phyloP scores from a whole-genome alignment of 2,888 invertebrate species.

The Polymixis lichenea region DNA sequence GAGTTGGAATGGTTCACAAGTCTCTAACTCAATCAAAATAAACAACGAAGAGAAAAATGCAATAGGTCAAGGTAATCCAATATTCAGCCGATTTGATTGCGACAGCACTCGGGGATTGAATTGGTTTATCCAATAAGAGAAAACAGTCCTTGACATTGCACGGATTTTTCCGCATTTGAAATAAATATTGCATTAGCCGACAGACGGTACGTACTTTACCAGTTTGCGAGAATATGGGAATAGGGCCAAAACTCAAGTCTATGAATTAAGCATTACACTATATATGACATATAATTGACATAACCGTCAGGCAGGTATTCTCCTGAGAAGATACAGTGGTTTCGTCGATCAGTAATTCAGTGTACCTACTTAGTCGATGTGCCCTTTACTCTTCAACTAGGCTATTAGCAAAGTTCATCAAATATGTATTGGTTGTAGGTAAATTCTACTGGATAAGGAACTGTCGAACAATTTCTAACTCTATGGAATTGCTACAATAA shows the following conservation, averaged over 20 bases:
- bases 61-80: slow-evolving; percentile 60
- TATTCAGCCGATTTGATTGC: slow-evolving; percentile 44
- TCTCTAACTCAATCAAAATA: slow-evolving; percentile 28
- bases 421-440: no score
- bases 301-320: not conserved
- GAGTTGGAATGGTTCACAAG: not conserved
- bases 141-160: slow-evolving; percentile 51
- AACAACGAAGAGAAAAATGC: slow-evolving; percentile 36
- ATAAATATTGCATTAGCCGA: slow-evolving; percentile 34
- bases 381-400: not conserved
- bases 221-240: slow-evolving; percentile 14
- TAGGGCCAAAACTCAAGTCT: slow-evolving; percentile 1
- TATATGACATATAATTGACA: not conserved
- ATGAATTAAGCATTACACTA: slow-evolving; percentile 32
- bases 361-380: not conserved
- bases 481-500: not conserved
- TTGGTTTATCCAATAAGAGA: slow-evolving; percentile 59
- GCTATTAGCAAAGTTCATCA: not conserved
- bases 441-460: not conserved
- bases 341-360: slow-evolving; percentile 22
- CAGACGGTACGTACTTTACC: not conserved
- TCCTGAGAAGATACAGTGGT: not conserved
- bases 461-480: not conserved
- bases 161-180: slow-evolving; percentile 38
- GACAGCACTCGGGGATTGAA: slow-evolving; percentile 39